Evolutionary conservation across 2,888 invertebrate species (phyloP), one percentile per base, ranked within the genome.

Genomic region (Allacma fusca): DNA sequence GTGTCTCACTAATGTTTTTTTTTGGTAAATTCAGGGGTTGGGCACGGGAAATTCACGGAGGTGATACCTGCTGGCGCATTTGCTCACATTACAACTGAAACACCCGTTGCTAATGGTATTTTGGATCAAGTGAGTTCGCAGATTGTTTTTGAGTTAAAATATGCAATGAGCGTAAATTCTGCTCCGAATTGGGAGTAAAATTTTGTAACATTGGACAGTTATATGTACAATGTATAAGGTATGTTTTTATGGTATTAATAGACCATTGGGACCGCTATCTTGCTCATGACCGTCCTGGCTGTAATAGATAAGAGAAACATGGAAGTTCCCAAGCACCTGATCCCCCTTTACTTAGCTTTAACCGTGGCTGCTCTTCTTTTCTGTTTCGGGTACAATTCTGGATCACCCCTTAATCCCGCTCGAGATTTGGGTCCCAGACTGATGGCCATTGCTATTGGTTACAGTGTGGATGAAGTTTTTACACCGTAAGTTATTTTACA

Each of bases 331-430:
- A 85, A 85, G 68, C 85, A 86, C 13, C 79, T 88, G 34, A 81
- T 86, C 13, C 87, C 88, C 0, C 81, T 88, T 40, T 83, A 86
- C 64, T 85, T 89, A 26, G 88, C 88, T 0, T 82, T 89, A 9
- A 80, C 86, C 7, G 87, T 90, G 1, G 84, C 87, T 7, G 87
- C 84, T 24, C 87, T 89, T 73, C 88, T 88, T n/a, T 85, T 88
- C 81, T 85, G 88, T 26, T 88, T 88, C 81, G 89, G 89, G n/a
- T 85, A 86, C 81, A 90, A 90, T 85, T 88, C 89, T 82, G 90
- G 90, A 40, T 89, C 88, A 80, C 88, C 89, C 64, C 87, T 90
- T 81, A 90, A 90, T 84, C 90, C 90, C 0, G 90, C 90, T 24
- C 85, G 90, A 78, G 90, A 90, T 85, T 85, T 90, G 21, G 86